phyloP scores from a whole-genome alignment of 2,888 invertebrate species.

The Oithona nana region DNA sequence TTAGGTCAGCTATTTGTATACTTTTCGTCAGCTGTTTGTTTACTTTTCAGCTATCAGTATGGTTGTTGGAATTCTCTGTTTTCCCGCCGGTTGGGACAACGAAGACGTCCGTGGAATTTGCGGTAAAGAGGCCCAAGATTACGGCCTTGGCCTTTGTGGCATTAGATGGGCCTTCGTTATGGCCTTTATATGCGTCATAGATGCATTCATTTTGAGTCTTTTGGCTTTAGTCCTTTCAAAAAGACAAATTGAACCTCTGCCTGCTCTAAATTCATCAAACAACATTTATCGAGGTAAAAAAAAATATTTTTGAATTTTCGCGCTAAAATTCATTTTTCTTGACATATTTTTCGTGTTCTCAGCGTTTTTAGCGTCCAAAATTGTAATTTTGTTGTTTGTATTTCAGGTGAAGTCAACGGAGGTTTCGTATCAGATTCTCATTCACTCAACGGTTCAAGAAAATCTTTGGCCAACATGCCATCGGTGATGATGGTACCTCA shows the following conservation, averaged over 20 bases:
- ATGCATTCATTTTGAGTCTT: constrained; percentile 63
- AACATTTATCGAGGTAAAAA: too few species aligned
- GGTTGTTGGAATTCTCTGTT: constrained; percentile 67
- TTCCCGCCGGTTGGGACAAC: constrained; percentile 79
- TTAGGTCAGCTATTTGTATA: too few species aligned
- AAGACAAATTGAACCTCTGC: constrained; percentile 62
- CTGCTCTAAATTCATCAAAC: constrained; percentile 37
- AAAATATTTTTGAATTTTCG: too few species aligned
- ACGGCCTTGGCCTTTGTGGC: constrained; percentile 55
- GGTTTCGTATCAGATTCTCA: constrained; percentile 68
- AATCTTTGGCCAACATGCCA: constrained; percentile 56
- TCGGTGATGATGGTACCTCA: constrained; percentile 65
- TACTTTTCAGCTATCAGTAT: constrained; percentile 54
- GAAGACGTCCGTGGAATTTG: constrained; percentile 63
- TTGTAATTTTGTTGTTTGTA: background rate
- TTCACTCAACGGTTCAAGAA: constrained; percentile 62
- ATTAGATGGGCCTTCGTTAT: constrained; percentile 83
- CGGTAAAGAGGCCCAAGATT: constrained; percentile 51
- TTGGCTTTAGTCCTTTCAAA: constrained; percentile 84
- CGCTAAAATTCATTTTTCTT: too few species aligned
- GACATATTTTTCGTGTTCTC: too few species aligned
- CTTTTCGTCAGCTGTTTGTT: constrained; percentile 20
- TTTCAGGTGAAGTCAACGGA: constrained; percentile 57
- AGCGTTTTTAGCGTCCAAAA: background rate
- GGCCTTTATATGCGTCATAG: constrained; percentile 59